Evolutionary conservation across 2,113 vertebrate species (phyloP), one percentile per base, ranked within the genome.

Genomic region (Catagonus wagneri): DNA sequence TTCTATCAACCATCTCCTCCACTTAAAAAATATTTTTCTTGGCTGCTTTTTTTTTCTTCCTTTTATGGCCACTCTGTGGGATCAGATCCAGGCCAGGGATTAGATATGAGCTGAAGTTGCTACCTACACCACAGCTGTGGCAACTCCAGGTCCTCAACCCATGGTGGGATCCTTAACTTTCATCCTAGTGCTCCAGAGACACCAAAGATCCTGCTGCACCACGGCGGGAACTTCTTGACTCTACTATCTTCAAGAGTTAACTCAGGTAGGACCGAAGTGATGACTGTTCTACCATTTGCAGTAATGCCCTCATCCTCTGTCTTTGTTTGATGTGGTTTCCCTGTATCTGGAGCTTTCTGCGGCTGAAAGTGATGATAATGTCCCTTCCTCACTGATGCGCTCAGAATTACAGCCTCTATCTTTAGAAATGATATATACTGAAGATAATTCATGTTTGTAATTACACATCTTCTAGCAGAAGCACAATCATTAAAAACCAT

Each of bases 371-470:
- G n/a, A 9, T 20, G 29, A 36, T 16, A 23, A 29, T 7, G 23
- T 65, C 66, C 8, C 32, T 78, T 68, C 32, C 78, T 95, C 65
- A 6, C 1, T 16, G 83, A 83, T 27, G 81, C 72, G 78, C 54
- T 74, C 44, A 9, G 97, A 96, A 94, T 96, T 95, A 95, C 6
- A 97, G 87, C 86, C 91, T 97, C 95, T 96, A 68, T 98, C 96
- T 97, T 97, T 97, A 97, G 97, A 96, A 93, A 80, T 96, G 90
- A 95, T 95, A 80, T 71, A 96, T 84, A 50, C 90, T 1, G 32
- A 91, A 75, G 92, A 93, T 97, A 95, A 88, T 95, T 97, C 92
- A 86, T 91, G 78, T 97, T 97, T 97, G 85, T 94, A 97, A 96
- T 97, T 97, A 96, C 65, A 74, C 94, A 95, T 89, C 89, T 93